Percentiles rank a stretch among this genome's conserved stretches.
These are phyloP conservation scores for Bombus terrestris DNA, from an alignment of 1,140 invertebrate species.

Conservation along the genomic window DNA sequence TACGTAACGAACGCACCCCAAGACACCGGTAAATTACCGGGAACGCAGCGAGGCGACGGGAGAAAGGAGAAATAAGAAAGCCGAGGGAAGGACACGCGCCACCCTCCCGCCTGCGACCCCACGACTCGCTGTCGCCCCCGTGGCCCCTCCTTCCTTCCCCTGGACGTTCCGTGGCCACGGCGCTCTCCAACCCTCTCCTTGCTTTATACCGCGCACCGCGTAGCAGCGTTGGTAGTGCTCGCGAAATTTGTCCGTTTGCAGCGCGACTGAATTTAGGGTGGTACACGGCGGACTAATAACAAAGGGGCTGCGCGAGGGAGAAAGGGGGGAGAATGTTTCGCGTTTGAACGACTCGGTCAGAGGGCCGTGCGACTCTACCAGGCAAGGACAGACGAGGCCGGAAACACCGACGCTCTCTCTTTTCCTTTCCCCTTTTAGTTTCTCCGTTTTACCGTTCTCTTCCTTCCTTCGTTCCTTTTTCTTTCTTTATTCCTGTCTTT, in stretches of 20 bases:
- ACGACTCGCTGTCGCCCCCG: not conserved
- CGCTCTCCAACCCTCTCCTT: too few species aligned
- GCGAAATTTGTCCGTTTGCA: conserved; percentile 67
- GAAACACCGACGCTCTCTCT: conserved; percentile 4
- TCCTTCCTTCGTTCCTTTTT: not conserved
- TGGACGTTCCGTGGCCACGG: too few species aligned
- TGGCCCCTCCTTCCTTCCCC: not conserved
- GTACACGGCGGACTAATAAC: conserved; percentile 68
- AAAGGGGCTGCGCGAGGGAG: conserved; percentile 56
- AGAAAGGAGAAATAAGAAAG: conserved; percentile 45
- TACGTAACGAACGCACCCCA: conserved; percentile 56
- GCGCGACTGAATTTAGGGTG: conserved; percentile 70
- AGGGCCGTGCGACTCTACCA: conserved; percentile 22
- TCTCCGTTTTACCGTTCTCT: not conserved
- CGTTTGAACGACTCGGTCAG: conserved; percentile 23
- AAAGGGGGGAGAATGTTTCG: not conserved
- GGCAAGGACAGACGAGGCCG: conserved; percentile 1
- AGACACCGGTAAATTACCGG: conserved; percentile 53
- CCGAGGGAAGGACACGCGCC: conserved; percentile 45
- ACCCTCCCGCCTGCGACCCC: conserved; percentile 17
- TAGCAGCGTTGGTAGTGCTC: not conserved
- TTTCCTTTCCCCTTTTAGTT: not conserved
- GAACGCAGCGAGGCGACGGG: not conserved
- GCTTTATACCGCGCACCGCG: not conserved
- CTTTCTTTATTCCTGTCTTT: not conserved